A percentile compares a stretch with the other conserved stretches of the same genome.
Evolutionary conservation across 1,140 invertebrate species (phyloP).

Genomic region (Hyles vespertilio): DNA sequence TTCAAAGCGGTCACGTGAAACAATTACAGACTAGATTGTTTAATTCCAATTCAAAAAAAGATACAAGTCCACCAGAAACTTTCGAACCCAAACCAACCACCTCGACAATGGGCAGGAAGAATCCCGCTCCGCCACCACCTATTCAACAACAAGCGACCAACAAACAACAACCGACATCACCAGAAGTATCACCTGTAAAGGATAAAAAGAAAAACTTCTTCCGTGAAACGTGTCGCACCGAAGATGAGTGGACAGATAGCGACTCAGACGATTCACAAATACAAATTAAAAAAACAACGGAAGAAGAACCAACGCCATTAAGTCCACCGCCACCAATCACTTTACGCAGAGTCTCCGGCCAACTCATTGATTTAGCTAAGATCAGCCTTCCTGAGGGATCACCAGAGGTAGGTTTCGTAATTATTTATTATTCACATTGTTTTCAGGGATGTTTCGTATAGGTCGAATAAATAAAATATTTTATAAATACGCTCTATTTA

Average conservation of each 20-base stretch:
- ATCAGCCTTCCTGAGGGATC: slow-evolving; percentile 67
- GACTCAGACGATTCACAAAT: slow-evolving; percentile 55
- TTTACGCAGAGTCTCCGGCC: slow-evolving; percentile 57
- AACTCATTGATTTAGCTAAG: slow-evolving; percentile 60
- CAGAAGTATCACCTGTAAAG: slow-evolving; percentile 30
- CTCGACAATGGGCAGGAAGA: slow-evolving; percentile 49
- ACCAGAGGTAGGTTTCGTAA: slow-evolving; percentile 59
- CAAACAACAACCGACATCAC: slow-evolving; percentile 23
- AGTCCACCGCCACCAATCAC: slow-evolving; percentile 55
- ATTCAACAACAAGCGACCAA: slow-evolving; percentile 11
- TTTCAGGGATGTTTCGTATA: too few relatives aligned
- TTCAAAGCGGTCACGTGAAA: slow-evolving; percentile 74
- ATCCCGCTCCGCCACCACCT: slow-evolving; percentile 53
- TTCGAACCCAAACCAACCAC: slow-evolving; percentile 44
- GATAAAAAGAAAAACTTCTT: slow-evolving; percentile 66
- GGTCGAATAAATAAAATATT: too few relatives aligned
- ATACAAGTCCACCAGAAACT: slow-evolving; percentile 20
- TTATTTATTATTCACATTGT: background rate
- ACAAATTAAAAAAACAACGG: slow-evolving; percentile 20
- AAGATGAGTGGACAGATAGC: slow-evolving; percentile 76
- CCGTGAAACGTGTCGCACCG: slow-evolving; percentile 77
- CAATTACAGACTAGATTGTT: slow-evolving; percentile 75
- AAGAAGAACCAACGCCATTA: slow-evolving; percentile 27
- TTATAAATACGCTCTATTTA: too few relatives aligned
- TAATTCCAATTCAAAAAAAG: slow-evolving; percentile 55